phyloP scores from a whole-genome alignment of 2,888 invertebrate genomes.

The Leucoma salicis region DNA sequence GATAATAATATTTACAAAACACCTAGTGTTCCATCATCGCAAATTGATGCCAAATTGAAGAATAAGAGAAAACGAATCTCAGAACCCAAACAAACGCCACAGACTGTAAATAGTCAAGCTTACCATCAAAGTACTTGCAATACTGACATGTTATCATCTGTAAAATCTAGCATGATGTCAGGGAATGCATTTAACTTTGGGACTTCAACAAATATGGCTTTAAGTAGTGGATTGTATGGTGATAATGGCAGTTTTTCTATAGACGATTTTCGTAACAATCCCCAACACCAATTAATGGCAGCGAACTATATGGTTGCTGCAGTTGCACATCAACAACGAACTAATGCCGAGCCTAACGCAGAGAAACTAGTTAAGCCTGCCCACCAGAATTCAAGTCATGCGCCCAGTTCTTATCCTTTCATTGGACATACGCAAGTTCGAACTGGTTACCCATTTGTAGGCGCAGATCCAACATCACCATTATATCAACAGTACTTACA shows the following conservation, averaged over 20 bases:
- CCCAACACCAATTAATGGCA: slow-evolving; percentile 84
- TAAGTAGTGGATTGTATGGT: slow-evolving; percentile 81
- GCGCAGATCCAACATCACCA: slow-evolving; percentile 84
- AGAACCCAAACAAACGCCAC: slow-evolving; percentile 50
- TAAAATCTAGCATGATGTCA: slow-evolving; percentile 85
- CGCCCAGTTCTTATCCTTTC: slow-evolving; percentile 81
- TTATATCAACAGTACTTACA: slow-evolving; percentile 88
- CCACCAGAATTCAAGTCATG: slow-evolving; percentile 68
- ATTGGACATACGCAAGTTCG: slow-evolving; percentile 83
- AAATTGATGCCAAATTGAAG: slow-evolving; percentile 57
- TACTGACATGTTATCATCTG: slow-evolving; percentile 62
- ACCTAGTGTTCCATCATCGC: slow-evolving; percentile 40
- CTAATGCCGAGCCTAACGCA: slow-evolving; percentile 49
- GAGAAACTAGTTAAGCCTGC: slow-evolving; percentile 75
- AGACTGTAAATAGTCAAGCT: slow-evolving; percentile 61
- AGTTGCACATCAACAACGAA: slow-evolving; percentile 71
- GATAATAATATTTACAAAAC: slow-evolving; percentile 63
- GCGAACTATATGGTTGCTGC: slow-evolving; percentile 77
- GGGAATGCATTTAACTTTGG: slow-evolving; percentile 94
- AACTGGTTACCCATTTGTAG: slow-evolving; percentile 84
- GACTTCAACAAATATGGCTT: slow-evolving; percentile 83
- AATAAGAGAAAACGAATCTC: slow-evolving; percentile 63
- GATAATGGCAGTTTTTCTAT: slow-evolving; percentile 85
- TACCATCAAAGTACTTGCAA: slow-evolving; percentile 84
- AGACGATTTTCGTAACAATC: slow-evolving; percentile 85